Base-by-base conservation (phyloP, 2,888 invertebrate genomes). In the Pardosa pseudoannulata region DNA sequence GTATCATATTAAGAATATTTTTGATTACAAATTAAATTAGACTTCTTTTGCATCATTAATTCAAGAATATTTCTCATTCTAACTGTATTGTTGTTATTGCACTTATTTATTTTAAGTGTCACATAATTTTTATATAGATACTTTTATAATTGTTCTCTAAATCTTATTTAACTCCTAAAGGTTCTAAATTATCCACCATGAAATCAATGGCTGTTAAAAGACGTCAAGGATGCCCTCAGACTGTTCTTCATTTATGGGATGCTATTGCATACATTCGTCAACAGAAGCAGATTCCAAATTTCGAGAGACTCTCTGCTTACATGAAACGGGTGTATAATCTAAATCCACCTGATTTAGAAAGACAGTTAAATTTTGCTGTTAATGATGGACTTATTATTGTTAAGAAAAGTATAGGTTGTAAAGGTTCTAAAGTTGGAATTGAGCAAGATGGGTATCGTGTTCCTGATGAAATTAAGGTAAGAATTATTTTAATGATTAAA, bases 381-480 rank as follows among this genome's bases (percentile, higher is more conserved):
- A 88, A 90, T 46, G 94, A 94, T 90, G 92, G 92, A 23, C 91
- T 94, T n/a, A 91, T 94, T 7, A 90, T 92, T 39, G 92, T 92
- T 32, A 93, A 93, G 89, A 92, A 92, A 28, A 90, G 90, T 32
- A 91, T 93, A 28, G 92, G 92, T 11, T 91, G 90, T 74, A 93
- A 93, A 90, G 93, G 93, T 1, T 91, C 92, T 9, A 93, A 93
- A 89, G 92, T 91, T 36, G 93, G 94, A 5, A 90, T 93, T 28
- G 93, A 94, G 82, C 93, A 94, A 90, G 93, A 93, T 89, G 93
- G 93, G 16, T 94, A 93, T 89, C 91, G 92, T 89, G 90, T 94
- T 46, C 93, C 93, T 9, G 91, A 92, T n/a, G 82, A 89, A 41
- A 91, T 91, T 46, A 31, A 36, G 16, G 88, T 85, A 62, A 76